Conservation (phyloP, 2,797 vertebrate species). For the Huso huso region DNA sequence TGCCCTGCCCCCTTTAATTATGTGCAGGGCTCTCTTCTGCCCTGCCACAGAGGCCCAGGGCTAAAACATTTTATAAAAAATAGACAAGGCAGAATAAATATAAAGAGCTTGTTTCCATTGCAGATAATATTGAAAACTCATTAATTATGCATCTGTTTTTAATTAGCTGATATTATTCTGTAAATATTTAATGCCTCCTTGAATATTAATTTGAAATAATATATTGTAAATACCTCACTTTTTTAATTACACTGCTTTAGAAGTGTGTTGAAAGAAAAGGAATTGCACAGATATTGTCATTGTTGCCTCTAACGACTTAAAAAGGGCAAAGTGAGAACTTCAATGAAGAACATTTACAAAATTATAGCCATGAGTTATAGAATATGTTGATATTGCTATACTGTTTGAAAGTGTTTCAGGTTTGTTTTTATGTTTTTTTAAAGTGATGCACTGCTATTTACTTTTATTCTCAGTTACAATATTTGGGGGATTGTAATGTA, state of each 20-base stretch:
- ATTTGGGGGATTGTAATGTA: no score
- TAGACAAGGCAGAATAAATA: slow-evolving; percentile 15
- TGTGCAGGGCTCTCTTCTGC: no score
- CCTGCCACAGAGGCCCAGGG: slow-evolving; percentile 17
- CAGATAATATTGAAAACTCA: slow-evolving; percentile 34
- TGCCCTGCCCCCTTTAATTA: no score
- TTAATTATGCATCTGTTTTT: slow-evolving; percentile 57
- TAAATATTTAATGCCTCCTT: slow-evolving; percentile 41
- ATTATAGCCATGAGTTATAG: no score
- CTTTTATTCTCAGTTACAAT: no score
- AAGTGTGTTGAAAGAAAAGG: background rate
- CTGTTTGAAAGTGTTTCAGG: no score
- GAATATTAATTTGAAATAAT: slow-evolving; percentile 49
- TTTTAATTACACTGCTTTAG: slow-evolving; percentile 44
- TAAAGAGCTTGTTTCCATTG: slow-evolving; percentile 22
- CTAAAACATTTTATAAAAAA: slow-evolving; percentile 16
- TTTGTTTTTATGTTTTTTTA: no score
- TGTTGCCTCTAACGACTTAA: background rate
- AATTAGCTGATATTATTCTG: slow-evolving; percentile 53
- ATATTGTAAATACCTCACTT: slow-evolving; percentile 40
- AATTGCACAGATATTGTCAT: background rate
- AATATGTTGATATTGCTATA: no score
- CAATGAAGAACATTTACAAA: background rate
- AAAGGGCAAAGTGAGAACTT: background rate
- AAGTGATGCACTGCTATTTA: no score